Percentiles rank a stretch among this genome's conserved stretches.
Evolutionary conservation across 2,797 vertebrate genomes (phyloP).

Genomic region (Poecilia wingei): DNA sequence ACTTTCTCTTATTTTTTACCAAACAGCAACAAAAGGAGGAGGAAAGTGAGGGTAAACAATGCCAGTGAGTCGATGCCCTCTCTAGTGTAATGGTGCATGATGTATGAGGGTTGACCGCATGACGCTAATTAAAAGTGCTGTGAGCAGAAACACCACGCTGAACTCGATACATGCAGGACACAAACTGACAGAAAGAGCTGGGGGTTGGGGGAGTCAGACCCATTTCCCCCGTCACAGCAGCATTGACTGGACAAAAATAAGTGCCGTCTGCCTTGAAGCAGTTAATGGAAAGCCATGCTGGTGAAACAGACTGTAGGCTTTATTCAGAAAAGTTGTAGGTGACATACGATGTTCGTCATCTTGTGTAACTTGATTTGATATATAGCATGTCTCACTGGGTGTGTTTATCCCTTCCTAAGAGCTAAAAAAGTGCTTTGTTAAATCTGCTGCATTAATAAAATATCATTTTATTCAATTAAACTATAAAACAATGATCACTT

Average conservation of each 20-base stretch:
- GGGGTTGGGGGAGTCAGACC: slow-evolving; percentile 46
- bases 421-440: neutral
- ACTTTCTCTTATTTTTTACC: neutral
- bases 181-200: slow-evolving; percentile 56
- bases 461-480: neutral
- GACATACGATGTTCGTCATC: slow-evolving; percentile 56
- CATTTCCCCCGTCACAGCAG: slow-evolving; percentile 54
- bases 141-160: slow-evolving; percentile 66
- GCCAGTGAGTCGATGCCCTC: slow-evolving; percentile 76
- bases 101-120: slow-evolving; percentile 75
- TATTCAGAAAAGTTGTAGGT: slow-evolving; percentile 49
- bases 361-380: slow-evolving; percentile 43
- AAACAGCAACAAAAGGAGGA: slow-evolving; percentile 10
- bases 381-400: slow-evolving; percentile 19
- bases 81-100: slow-evolving; percentile 80
- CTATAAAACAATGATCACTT: slow-evolving; percentile 6
- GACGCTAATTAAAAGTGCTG: slow-evolving; percentile 82
- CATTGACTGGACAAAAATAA: slow-evolving; percentile 77
- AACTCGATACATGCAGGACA: slow-evolving; percentile 68
- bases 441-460: slow-evolving; percentile 7
- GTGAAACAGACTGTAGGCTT: slow-evolving; percentile 61
- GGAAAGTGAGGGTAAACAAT: slow-evolving; percentile 53
- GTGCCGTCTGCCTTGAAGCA: slow-evolving; percentile 58
- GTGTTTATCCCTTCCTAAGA: slow-evolving; percentile 4
- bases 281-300: slow-evolving; percentile 71